phyloP scores from a whole-genome alignment of 1,140 invertebrate genomes.

The Hylaeus anthracinus region DNA sequence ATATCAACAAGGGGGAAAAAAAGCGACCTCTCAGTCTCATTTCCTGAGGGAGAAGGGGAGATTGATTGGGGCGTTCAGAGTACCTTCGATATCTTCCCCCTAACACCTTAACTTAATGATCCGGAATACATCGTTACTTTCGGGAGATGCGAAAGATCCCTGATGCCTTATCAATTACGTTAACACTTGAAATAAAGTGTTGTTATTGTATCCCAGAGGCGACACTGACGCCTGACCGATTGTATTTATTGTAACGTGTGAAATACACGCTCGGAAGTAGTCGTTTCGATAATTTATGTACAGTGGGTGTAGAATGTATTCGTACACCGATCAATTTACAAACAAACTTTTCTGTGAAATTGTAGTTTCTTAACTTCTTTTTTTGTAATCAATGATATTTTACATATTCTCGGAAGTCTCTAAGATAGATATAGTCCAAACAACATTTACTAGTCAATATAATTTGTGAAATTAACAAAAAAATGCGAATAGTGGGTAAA shows the following conservation, averaged over 20 bases:
- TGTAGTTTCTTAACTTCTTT: no score
- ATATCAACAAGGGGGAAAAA: neutral
- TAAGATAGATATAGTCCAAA: no score
- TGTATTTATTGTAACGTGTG: neutral
- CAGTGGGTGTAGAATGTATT: no score
- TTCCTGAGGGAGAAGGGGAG: constrained; percentile 51
- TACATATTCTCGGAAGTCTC: no score
- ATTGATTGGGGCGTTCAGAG: constrained; percentile 35
- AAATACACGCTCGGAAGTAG: neutral
- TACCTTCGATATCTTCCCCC: constrained; percentile 50
- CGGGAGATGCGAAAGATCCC: constrained; percentile 10
- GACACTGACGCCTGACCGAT: constrained; percentile 6
- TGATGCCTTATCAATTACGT: constrained; percentile 42
- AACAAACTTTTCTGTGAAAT: no score
- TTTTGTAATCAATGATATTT: no score
- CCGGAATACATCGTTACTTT: constrained; percentile 45
- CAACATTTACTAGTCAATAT: no score
- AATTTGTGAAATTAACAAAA: no score
- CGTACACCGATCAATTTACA: no score
- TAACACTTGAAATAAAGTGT: neutral
- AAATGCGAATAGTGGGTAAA: no score
- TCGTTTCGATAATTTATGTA: no score
- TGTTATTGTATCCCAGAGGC: constrained; percentile 9
- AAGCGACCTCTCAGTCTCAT: constrained; percentile 49
- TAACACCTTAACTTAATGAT: constrained; percentile 50